Base-by-base conservation (phyloP, 2,113 vertebrate genomes). In the Salminus brasiliensis region DNA sequence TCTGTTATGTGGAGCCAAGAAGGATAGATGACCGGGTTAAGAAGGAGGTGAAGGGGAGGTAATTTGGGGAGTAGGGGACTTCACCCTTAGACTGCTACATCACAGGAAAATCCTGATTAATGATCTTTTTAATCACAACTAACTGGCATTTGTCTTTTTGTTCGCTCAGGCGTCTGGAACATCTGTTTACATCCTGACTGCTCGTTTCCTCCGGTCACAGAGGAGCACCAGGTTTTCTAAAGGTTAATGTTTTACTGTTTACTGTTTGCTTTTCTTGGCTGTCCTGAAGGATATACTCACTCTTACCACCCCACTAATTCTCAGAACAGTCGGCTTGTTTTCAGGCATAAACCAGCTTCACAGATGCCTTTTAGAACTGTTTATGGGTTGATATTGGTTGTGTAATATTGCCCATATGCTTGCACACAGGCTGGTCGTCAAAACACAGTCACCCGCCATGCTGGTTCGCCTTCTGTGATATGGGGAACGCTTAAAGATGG, bases 401-500 rank as follows among this genome's bases (percentile, higher is more conserved):
- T 66, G 32, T 66, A 23, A 39, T 39, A n/a, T 36, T 36, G 6
- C 27, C 18, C 25, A 32, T 32, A 13, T 71, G 13, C 16, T 4
- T 25, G 6, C 23, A 72, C 34, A 23, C 62, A 59, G 41, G 47
- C 32, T 15, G 6, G 23, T 16, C 16, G 5, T 67, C 13, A 55
- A 15, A 12, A 27, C 32, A 43, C 2, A 25, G 52, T 49, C 32
- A 21, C 70, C 43, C 13, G 23, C 29, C 30, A 59, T 25, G 79
- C 53, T 43, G 21, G 10, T 45, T 23, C 27, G 49, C 23, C 53
- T 59, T 70, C 74, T 53, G 70, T 55, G 74, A 78, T 25, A 77
- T 83, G 81, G 73, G 57, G 47, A 34, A 41, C 23, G 30, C 32
- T 29, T 84, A 76, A 67, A 60, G 39, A 85, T 85, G 84, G 84